Percentiles rank a stretch among this genome's conserved stretches.
Evolutionary conservation across 2,888 invertebrate species (phyloP).

Genomic region (Tortricodes alternella): DNA sequence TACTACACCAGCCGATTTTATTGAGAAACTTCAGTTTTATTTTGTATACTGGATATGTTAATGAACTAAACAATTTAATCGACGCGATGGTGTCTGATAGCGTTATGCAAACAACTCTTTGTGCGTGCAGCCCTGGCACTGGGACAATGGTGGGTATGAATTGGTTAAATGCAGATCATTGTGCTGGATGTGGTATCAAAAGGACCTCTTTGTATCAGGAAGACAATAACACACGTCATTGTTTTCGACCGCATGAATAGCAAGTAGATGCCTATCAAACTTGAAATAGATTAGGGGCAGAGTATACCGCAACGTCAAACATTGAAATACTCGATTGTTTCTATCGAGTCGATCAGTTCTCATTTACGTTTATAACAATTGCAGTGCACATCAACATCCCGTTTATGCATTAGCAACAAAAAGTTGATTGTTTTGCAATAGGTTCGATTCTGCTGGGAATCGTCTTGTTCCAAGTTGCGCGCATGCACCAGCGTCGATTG

Average conservation of each 20-base stretch:
- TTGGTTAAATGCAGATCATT: constrained; percentile 68
- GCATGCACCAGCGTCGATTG: constrained; percentile 35
- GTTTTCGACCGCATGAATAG: constrained; percentile 43
- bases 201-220: constrained; percentile 68
- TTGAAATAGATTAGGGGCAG: constrained; percentile 21
- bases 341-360: constrained; percentile 6
- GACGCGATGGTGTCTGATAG: constrained; percentile 58
- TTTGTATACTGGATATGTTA: background rate
- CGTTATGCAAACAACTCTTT: constrained; percentile 71
- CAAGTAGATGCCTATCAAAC: constrained; percentile 28
- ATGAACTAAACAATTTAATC: constrained; percentile 33
- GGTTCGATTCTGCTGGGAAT: constrained; percentile 42
- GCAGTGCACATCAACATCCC: constrained; percentile 37
- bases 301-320: constrained; percentile 10
- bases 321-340: constrained; percentile 18
- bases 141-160: constrained; percentile 68
- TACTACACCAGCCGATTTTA: constrained; percentile 47
- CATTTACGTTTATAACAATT: constrained; percentile 8
- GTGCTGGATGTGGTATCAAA: constrained; percentile 62
- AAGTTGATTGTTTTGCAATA: constrained; percentile 42
- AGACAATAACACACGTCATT: constrained; percentile 65
- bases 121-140: constrained; percentile 51
- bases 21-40: constrained; percentile 22
- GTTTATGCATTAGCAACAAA: constrained; percentile 36
- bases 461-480: constrained; percentile 27